Evolutionary conservation across 2,888 invertebrate genomes (phyloP), one percentile per base, ranked within the genome.

Genomic region (Nebria brevicollis): DNA sequence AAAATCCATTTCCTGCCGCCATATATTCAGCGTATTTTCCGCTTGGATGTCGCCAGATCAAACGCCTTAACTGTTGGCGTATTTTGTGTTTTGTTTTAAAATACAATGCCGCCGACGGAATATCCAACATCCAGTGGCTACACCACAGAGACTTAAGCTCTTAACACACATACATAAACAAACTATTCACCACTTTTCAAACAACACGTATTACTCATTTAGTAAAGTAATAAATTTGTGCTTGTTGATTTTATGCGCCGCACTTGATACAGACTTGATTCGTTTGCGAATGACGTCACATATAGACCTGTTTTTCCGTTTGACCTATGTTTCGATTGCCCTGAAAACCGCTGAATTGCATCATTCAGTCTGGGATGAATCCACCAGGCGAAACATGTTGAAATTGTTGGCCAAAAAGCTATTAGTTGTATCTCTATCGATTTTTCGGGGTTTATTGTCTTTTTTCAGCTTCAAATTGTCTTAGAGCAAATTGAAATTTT

Each of bases 281-380:
- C 54, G 54, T 8, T 54, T 54, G 34, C 34, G 34, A 34, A 34
- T 34, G 34, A 34, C 34, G 34, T 34, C 34, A 34, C 34, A 34
- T 34, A 34, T 34, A 34, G 34, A 34, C 4, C 5, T 34, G 34
- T 20, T 43, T 43, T 43, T 43, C 43, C 43, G 43, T 43, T 43
- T 43, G 43, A 43, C 43, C 43, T 20, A 20, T 34, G 34, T 34
- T 34, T 34, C 34, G 5, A 4, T 34, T 54, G 54, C 54, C 2
- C 54, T 54, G 54, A 54, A 54, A 54, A 54, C 54, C 54, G 54
- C 54, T 54, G 54, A 54, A 54, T 54, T 54, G 54, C 54, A 54
- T 54, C 54, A 54, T 54, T 13, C 54, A 54, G 11, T 13, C 54
- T 54, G 54, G 54, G 54, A 54, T 13, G 54, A 54, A 54, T 7